phyloP scores from a whole-genome alignment of 1,140 invertebrate species.

The Anoplophora glabripennis region DNA sequence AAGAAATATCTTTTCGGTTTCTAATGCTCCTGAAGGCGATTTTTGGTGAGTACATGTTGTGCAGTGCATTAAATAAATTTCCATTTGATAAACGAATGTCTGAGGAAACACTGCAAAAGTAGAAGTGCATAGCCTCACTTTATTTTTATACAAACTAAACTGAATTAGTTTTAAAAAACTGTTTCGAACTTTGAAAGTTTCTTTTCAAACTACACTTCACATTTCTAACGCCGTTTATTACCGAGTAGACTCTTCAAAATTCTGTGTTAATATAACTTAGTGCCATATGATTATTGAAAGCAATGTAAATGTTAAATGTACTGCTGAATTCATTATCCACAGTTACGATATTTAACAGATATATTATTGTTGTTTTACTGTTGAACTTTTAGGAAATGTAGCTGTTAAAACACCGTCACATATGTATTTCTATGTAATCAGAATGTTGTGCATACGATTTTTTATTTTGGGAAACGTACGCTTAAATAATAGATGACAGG shows the following conservation, averaged over 20 bases:
- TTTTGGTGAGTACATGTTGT: too few relatives aligned
- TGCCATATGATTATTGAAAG: conserved; percentile 27
- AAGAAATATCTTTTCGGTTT: too few relatives aligned
- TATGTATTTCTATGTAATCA: neutral
- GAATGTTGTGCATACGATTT: neutral
- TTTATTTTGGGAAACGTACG: conserved; percentile 32
- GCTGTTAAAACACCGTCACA: conserved; percentile 33
- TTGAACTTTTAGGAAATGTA: conserved; percentile 4
- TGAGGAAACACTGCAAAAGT: conserved; percentile 3
- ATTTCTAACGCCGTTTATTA: neutral
- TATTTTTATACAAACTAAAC: too few relatives aligned
- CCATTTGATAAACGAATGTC: conserved; percentile 13
- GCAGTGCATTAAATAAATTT: conserved; percentile 1
- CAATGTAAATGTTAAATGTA: conserved; percentile 32
- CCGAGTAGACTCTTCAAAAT: conserved; percentile 2
- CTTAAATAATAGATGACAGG: conserved; percentile 23
- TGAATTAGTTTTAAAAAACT: too few relatives aligned
- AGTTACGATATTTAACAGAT: conserved; percentile 9
- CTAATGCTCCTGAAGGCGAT: too few relatives aligned
- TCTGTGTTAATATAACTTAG: conserved; percentile 22
- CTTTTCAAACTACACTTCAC: neutral
- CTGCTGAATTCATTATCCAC: conserved; percentile 22
- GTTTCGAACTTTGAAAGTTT: too few relatives aligned
- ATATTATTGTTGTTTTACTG: conserved; percentile 1
- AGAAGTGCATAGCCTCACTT: too few relatives aligned